Evolutionary conservation across 2,113 vertebrate species (phyloP), one percentile per base, ranked within the genome.

Genomic region (Plestiodon gilberti): DNA sequence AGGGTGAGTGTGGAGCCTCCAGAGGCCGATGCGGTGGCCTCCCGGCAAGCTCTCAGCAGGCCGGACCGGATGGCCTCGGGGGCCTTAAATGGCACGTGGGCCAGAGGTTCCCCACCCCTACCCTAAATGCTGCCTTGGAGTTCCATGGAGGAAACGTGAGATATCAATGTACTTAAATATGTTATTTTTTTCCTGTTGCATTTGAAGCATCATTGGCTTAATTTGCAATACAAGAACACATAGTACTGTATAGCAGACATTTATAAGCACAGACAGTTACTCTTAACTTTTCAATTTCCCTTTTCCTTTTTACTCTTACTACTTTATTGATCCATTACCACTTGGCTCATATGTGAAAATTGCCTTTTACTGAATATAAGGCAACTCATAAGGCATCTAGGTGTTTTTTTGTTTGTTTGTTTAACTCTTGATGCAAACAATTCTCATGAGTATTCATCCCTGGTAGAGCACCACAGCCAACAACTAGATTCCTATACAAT

Each of bases 381-480:
- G 30, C 40, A 35, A 59, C 23, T 18, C n/a, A 40, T 52, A 84
- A 78, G 25, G 11, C 20, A 59, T 65, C 13, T 25, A 23, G 70
- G 77, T 69, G 1, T 48, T 86, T 87, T 85, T 82, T 30, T 57
- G 7, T 18, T 73, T 43, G 4, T 77, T 35, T 22, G 20, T 14
- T 20, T 71, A 62, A 20, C 2, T 22, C 82, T 82, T 91, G 61
- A 30, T 78, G 1, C 59, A 18, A 30, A 15, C 48, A 67, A 14
- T 38, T 78, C 17, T 85, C n/a, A 80, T 82, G 82, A 79, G 61
- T 84, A 67, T 6, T 81, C 10, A 78, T 78, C 91, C 92, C 80
- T 84, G 33, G 22, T 83, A 78, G 23, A 80, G 52, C 78, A 92
- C 17, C 52, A 77, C 30, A 88, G n/a, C 38, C 73, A 85, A 94